phyloP scores from a whole-genome alignment of 2,888 invertebrate species.

The Drosophila mimetica region DNA sequence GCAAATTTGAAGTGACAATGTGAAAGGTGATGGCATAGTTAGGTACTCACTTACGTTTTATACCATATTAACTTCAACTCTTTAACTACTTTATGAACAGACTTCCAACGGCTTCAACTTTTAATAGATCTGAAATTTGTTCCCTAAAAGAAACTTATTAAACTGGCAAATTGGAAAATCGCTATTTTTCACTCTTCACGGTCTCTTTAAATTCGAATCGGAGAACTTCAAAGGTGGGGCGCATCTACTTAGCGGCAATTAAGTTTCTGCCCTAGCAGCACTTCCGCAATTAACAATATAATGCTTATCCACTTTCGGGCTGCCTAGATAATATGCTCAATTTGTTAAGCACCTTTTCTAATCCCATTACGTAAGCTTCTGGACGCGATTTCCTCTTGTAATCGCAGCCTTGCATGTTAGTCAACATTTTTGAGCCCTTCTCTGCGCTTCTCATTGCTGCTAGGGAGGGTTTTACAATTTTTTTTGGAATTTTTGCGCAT shows the following conservation, averaged over 20 bases:
- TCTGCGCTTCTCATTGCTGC: constrained; percentile 31
- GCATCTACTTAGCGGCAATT: constrained; percentile 15
- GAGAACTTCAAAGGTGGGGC: constrained; percentile 9
- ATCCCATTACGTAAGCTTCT: constrained; percentile 17
- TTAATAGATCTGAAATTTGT: no score
- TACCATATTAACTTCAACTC: neutral
- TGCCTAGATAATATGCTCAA: constrained; percentile 8
- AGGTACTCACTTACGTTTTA: neutral
- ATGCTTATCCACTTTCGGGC: neutral
- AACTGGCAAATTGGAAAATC: neutral
- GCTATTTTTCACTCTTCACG: no score
- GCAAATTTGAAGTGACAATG: constrained; percentile 1
- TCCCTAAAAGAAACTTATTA: neutral
- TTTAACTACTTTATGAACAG: neutral
- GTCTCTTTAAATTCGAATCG: neutral
- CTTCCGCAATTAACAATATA: constrained; percentile 11
- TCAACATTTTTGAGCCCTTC: constrained; percentile 37
- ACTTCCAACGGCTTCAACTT: no score
- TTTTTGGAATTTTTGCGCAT: constrained; percentile 8
- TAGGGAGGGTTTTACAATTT: neutral
- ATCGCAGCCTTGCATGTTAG: constrained; percentile 50
- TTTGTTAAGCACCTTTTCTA: constrained; percentile 5
- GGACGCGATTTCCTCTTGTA: constrained; percentile 11
- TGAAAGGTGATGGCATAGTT: constrained; percentile 14
- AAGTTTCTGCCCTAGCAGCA: constrained; percentile 21